Evolutionary conservation across 1,140 invertebrate genomes (phyloP).

Genomic region (Bombus balteatus): DNA sequence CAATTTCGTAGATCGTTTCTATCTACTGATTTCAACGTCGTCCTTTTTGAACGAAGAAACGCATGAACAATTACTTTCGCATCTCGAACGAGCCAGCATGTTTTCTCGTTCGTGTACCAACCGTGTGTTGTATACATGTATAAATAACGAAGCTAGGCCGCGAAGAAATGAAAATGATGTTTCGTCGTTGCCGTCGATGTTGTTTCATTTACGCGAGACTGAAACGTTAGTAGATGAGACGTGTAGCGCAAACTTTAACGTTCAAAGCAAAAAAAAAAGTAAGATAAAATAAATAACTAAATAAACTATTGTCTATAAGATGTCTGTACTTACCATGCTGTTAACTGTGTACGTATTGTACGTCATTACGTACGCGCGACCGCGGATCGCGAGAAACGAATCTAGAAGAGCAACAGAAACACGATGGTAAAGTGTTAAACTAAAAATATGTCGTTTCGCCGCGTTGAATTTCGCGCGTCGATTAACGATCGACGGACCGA

Average conservation of each 20-base stretch:
- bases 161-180: constrained; percentile 26
- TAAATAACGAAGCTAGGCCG: constrained; percentile 16
- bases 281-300: constrained; percentile 18
- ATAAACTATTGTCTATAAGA: constrained; percentile 60
- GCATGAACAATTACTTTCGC: not conserved
- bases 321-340: constrained; percentile 62
- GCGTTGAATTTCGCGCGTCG: constrained; percentile 36
- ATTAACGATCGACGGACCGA: constrained; percentile 68
- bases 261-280: constrained; percentile 29
- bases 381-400: constrained; percentile 3
- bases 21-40: constrained; percentile 29
- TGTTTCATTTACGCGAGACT: constrained; percentile 61
- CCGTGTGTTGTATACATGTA: constrained; percentile 39
- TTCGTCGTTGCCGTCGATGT: constrained; percentile 66
- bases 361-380: constrained; percentile 34
- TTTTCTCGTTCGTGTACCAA: constrained; percentile 21
- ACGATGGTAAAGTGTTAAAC: not conserved
- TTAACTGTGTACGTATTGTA: constrained; percentile 55
- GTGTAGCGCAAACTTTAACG: constrained; percentile 54
- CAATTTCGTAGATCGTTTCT: constrained; percentile 48
- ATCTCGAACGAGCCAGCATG: not conserved
- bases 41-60: not conserved
- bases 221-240: constrained; percentile 53
- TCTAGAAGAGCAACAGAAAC: too few species aligned
- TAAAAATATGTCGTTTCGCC: not conserved